These are phyloP conservation scores for Heliconius ismenius DNA, from an alignment of 2,888 invertebrate genomes.

Conservation along the genomic window DNA sequence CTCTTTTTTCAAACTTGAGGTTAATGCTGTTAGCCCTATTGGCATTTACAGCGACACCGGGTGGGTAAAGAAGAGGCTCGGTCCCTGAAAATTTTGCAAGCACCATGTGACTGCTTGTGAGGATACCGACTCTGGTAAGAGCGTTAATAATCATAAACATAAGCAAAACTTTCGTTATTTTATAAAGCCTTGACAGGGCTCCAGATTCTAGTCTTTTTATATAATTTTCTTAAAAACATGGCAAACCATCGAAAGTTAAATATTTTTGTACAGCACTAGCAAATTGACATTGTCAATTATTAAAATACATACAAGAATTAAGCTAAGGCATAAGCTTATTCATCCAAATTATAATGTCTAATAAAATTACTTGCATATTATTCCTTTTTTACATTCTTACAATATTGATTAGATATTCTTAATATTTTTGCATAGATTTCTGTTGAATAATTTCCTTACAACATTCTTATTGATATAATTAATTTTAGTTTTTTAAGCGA, in stretches of 20 bases:
- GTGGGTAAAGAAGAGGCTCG: too few species aligned
- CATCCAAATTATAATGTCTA: slow-evolving; percentile 5
- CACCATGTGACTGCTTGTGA: too few species aligned
- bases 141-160: too few species aligned
- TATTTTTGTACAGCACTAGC: slow-evolving; percentile 1
- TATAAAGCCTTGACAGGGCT: too few species aligned
- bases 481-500: background rate
- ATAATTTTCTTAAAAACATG: background rate
- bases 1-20: too few species aligned
- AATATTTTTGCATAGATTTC: background rate
- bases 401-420: background rate
- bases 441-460: background rate
- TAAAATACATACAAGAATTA: background rate
- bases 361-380: background rate
- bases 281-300: slow-evolving; percentile 4
- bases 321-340: background rate
- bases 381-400: background rate
- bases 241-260: background rate
- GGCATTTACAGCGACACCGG: too few species aligned
- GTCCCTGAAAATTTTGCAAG: too few species aligned
- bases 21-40: too few species aligned
- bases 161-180: too few species aligned
- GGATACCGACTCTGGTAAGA: too few species aligned
- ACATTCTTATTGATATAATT: background rate
- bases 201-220: background rate